Base-by-base conservation (phyloP, 2,888 invertebrate species). In the Quadroppia sp. region DNA sequence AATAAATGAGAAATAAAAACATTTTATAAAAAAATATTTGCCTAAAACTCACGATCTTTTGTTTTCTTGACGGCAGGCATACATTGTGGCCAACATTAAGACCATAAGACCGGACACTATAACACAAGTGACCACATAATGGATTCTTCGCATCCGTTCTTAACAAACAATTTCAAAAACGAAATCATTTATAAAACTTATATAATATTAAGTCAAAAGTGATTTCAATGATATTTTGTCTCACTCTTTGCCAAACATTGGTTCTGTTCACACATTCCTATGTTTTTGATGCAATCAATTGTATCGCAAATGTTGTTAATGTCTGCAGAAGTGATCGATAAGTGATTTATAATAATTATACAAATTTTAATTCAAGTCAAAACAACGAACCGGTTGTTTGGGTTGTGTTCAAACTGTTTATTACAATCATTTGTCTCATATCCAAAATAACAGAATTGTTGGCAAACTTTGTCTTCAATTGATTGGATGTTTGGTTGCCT, bases 21-120 rank as follows among this genome's bases (percentile, higher is more conserved):
- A 42, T 4, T 7, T 69, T 25, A 28, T 25, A 11, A n/a, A 15
- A 23, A 23, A 42, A 28, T 69, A 1, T 42, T 1, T 61, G 45
- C 4, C 11, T 59, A 36, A 20, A 7, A 69, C 69, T 69, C 28
- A 69, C 69, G 42, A 42, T 69, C 69, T 40, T n/a, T 45, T 69
- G 69, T 4, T 42, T 69, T 69, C 69, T 17, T 69, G n/a, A 69
- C 13, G 69, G 40, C 69, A 69, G 17, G 69, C 69, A 25, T 69
- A 69, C 45, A 69, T 40, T 15, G 69, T 45, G 45, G 28, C 23
- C 45, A 69, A 23, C 69, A 69, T 42, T 20, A 69, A 15, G 7
- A 42, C 23, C 1, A 45, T 45, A 20, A 69, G 13, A 1, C 42
- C 69, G 13, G 25, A 11, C 1, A 69, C 45, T 69, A 69, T 69